These are phyloP conservation scores for Perccottus glenii DNA, from an alignment of 2,113 vertebrate species.

Conservation along the genomic window DNA sequence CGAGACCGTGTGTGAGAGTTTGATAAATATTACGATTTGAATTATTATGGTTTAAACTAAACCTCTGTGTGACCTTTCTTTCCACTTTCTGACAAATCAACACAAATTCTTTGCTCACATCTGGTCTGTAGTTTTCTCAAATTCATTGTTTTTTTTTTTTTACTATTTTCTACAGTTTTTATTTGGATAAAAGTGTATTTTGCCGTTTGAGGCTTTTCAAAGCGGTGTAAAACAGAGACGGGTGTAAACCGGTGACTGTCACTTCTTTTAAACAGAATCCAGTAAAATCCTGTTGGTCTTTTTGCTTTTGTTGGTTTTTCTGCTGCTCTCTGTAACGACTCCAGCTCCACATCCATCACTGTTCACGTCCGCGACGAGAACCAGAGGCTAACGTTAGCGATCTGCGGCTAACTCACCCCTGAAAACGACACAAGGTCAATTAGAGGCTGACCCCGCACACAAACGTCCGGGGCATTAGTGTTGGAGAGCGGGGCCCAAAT, in stretches of 20 bases:
- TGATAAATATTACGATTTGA: too few relatives aligned
- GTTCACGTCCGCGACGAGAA: conserved; percentile 16
- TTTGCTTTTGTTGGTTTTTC: conserved; percentile 27
- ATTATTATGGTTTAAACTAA: too few relatives aligned
- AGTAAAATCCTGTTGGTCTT: conserved; percentile 18
- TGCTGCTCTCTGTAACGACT: conserved; percentile 41
- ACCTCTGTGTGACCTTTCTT: too few relatives aligned
- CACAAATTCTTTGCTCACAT: too few relatives aligned
- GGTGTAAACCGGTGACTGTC: conserved; percentile 7
- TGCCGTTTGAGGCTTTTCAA: too few relatives aligned
- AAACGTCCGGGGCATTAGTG: conserved; percentile 77
- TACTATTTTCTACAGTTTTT: too few relatives aligned
- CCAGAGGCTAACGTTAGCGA: conserved; percentile 49
- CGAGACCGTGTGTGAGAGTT: too few relatives aligned
- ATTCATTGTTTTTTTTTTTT: too few relatives aligned
- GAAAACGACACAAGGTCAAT: conserved; percentile 63
- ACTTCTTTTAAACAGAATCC: conserved; percentile 10
- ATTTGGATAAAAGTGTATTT: too few relatives aligned
- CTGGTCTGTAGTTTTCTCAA: too few relatives aligned
- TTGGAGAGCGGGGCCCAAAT: conserved; percentile 81
- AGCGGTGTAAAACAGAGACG: neutral
- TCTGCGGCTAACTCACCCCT: conserved; percentile 53
- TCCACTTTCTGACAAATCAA: too few relatives aligned
- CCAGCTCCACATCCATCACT: conserved; percentile 67
- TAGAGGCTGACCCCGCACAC: conserved; percentile 53